These are phyloP conservation scores for Coremacera marginata DNA, from an alignment of 2,888 invertebrate genomes.

Conservation along the genomic window DNA sequence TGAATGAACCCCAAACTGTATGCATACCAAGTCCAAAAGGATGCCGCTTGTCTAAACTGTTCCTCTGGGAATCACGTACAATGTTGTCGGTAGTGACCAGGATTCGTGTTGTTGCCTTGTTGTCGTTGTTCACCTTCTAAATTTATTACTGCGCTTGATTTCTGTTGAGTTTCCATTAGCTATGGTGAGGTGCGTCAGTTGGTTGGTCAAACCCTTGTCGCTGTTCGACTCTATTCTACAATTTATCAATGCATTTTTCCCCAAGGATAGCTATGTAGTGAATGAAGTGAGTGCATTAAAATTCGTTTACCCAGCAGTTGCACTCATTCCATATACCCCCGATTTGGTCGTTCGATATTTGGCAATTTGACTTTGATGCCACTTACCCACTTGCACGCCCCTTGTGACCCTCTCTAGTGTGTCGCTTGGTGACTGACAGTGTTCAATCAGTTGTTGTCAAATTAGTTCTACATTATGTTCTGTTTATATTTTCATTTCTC, in stretches of 20 bases:
- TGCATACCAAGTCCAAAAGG: background rate
- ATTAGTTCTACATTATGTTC: conserved; percentile 43
- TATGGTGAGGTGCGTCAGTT: background rate
- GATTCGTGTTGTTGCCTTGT: conserved; percentile 6
- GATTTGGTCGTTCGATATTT: background rate
- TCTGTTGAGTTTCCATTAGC: conserved; percentile 2
- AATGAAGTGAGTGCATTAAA: conserved; percentile 1
- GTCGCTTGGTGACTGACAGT: background rate
- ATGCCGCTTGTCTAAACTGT: conserved; percentile 30
- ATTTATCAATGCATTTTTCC: conserved; percentile 40
- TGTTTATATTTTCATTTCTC: conserved; percentile 41
- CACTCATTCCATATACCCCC: background rate
- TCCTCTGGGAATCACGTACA: conserved; percentile 8
- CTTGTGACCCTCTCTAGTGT: background rate
- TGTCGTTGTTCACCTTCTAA: conserved; percentile 4
- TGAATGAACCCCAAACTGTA: background rate
- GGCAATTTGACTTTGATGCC: background rate
- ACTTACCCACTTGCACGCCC: background rate
- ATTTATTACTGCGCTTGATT: conserved; percentile 23
- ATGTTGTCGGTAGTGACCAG: conserved; percentile 34
- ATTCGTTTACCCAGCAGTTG: background rate
- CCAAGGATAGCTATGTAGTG: conserved; percentile 23
- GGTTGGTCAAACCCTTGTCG: background rate
- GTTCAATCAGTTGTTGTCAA: conserved; percentile 43
- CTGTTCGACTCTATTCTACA: background rate